These are phyloP conservation scores for Scytalopus superciliaris DNA, from an alignment of 2,113 vertebrate genomes.

Conservation along the genomic window DNA sequence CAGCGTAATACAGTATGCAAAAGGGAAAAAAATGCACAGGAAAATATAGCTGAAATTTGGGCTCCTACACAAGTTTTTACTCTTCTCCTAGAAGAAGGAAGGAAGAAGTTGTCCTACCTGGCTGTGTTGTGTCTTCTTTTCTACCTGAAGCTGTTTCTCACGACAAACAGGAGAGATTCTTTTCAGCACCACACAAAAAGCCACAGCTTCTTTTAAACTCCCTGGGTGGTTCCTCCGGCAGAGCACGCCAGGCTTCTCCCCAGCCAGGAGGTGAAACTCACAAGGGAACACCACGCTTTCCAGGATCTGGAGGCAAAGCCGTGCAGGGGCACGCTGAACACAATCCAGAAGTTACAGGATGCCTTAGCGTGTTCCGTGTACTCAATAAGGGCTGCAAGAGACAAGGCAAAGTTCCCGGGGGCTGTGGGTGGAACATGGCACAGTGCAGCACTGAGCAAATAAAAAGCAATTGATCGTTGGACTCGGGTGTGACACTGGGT, in stretches of 20 bases:
- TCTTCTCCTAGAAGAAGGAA: not conserved
- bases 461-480: conserved; percentile 36
- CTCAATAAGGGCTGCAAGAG: not conserved
- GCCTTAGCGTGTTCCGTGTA: not conserved
- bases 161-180: not conserved
- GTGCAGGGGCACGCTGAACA: not conserved
- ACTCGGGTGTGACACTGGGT: not conserved
- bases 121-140: not conserved
- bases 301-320: not conserved
- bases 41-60: not conserved
- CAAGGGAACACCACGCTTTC: not conserved
- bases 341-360: not conserved
- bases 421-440: conserved; percentile 31
- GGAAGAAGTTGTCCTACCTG: not conserved
- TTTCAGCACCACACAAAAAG: not conserved
- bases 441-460: conserved; percentile 19
- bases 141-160: not conserved
- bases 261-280: rapidly evolving
- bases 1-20: not conserved
- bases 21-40: not conserved
- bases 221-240: not conserved
- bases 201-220: not conserved
- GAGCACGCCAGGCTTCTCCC: not conserved
- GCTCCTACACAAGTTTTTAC: not conserved
- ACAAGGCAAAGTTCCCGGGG: conserved; percentile 20